Evolutionary conservation across 2,888 invertebrate species (phyloP), one percentile per base, ranked within the genome.

Genomic region (Agrotis exclamationis): DNA sequence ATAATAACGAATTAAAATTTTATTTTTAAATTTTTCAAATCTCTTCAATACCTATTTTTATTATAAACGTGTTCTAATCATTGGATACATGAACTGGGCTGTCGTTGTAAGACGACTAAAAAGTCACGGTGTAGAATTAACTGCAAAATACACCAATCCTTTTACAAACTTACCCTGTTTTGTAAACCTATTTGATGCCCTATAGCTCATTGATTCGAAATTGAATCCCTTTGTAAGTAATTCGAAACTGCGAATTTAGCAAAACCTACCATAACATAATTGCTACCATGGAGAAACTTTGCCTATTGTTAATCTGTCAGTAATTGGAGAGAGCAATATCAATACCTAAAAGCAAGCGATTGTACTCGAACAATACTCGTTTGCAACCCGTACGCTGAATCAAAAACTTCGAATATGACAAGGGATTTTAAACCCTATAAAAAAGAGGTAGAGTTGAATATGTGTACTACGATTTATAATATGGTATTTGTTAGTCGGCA

Each of bases 401-500:
- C 70, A 64, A 78, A 85, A 80, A 69, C 72, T 69, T 62, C 57
- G 33, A 50, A 0, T 44, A 3, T n/a, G n/a, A n/a, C 64, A 69
- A 6, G 20, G 39, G 11, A 83, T 51, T 73, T 67, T 53, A 13
- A 70, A 76, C 75, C 48, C 39, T 85, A 74, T 28, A 0, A 0
- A 0, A 2, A 2, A 0, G 0, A 0, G 1, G 60, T 80, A 80
- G 45, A 77, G 84, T 78, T 63, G 28, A 6, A 9, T 72, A 9
- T 62, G 5, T 7, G 0, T n/a, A 39, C 0, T 53, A 64, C 18
- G 18, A 16, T 14, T n/a, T 45, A 14, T 14, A 13, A 44, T 67
- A 60, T 65, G 33, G 64, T 76, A 79, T 74, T 84, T 80, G 64
- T 67, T 63, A 85, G 80, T 70, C 75, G 63, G 64, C 74, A 86